Percentiles rank a stretch among this genome's conserved stretches.
Evolutionary conservation across 2,888 invertebrate species (phyloP).

Genomic region (Xestia sexstrigata): DNA sequence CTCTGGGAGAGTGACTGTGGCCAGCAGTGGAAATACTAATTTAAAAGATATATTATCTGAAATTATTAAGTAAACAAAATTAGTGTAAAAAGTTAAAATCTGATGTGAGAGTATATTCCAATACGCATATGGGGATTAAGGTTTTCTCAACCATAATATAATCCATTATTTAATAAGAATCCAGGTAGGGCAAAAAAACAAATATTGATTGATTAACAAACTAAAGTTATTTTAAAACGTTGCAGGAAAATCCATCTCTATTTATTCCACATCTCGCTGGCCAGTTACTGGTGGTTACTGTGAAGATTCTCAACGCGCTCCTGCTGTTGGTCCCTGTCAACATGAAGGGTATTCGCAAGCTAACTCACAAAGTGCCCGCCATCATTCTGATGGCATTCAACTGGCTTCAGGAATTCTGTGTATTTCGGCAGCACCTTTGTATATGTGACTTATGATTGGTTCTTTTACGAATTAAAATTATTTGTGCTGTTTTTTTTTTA

Average conservation of each 20-base stretch:
- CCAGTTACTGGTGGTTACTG: slow-evolving; percentile 74
- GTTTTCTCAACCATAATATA: not conserved
- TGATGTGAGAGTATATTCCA: not conserved
- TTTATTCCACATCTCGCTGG: slow-evolving; percentile 81
- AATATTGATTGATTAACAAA: not conserved
- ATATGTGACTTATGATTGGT: slow-evolving; percentile 80
- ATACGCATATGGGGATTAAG: not conserved
- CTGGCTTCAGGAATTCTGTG: slow-evolving; percentile 85
- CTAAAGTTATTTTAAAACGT: slow-evolving; percentile 38
- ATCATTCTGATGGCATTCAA: slow-evolving; percentile 80
- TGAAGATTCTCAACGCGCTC: slow-evolving; percentile 74
- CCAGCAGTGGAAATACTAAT: not conserved
- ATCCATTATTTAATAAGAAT: not conserved
- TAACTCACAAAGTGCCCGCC: slow-evolving; percentile 73
- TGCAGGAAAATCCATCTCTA: slow-evolving; percentile 83
- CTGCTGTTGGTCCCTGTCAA: slow-evolving; percentile 71
- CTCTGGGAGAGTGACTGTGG: not conserved
- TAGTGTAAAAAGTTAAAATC: not conserved
- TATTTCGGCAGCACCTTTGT: slow-evolving; percentile 80
- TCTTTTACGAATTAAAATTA: not conserved
- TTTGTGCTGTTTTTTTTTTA: not conserved
- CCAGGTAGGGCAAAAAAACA: not conserved
- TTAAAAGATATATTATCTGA: not conserved
- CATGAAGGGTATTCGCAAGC: slow-evolving; percentile 66
- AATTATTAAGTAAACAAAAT: not conserved